These are phyloP conservation scores for Eustalomyia histrio DNA, from an alignment of 2,888 invertebrate genomes.

Conservation along the genomic window DNA sequence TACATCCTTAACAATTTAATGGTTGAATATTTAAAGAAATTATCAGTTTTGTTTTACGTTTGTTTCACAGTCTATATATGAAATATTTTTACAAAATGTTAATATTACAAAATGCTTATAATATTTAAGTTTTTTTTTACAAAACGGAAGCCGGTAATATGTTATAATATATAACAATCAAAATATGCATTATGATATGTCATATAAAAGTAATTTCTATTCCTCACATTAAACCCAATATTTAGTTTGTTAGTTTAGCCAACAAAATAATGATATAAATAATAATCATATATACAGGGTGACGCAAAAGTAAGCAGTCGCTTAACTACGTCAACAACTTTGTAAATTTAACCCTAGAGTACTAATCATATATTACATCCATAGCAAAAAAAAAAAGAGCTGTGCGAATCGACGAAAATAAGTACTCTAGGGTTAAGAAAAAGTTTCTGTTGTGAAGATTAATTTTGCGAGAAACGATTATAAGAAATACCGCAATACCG, in stretches of 20 bases:
- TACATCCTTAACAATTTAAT: constrained; percentile 51
- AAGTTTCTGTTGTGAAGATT: no score
- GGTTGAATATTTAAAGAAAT: constrained; percentile 51
- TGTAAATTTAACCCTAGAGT: no score
- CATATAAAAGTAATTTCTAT: not conserved
- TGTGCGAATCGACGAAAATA: no score
- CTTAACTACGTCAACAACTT: no score
- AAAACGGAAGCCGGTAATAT: constrained; percentile 60
- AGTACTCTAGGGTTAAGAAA: no score
- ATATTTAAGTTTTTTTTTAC: constrained; percentile 1
- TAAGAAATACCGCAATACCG: no score
- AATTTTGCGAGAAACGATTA: no score
- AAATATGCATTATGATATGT: constrained; percentile 34
- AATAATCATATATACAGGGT: constrained; percentile 35
- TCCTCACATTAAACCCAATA: not conserved
- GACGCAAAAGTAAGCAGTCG: no score
- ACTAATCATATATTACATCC: no score
- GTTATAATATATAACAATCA: constrained; percentile 37
- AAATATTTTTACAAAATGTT: not conserved
- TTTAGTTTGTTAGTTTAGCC: constrained; percentile 31
- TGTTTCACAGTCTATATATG: not conserved
- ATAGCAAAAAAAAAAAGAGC: no score
- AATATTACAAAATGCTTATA: constrained; percentile 1
- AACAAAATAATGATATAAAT: constrained; percentile 53
- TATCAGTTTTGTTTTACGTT: constrained; percentile 21